A percentile compares a stretch with the other conserved stretches of the same genome.
Conservation (phyloP, 2,797 vertebrate genomes). For the Enteromius fasciolatus region DNA sequence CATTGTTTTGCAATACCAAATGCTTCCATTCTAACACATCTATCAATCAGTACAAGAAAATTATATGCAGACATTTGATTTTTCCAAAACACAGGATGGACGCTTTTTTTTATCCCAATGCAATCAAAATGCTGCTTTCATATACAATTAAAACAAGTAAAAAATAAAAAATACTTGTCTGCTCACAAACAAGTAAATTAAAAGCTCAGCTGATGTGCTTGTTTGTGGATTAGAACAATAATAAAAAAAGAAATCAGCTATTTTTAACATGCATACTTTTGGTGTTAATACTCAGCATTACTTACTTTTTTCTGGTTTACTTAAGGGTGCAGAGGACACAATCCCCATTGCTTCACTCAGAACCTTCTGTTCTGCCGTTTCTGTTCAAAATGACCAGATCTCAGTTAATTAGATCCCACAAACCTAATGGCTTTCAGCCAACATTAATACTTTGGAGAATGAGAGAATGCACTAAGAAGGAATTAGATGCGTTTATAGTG, state of each 20-base stretch:
- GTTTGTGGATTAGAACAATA: neutral
- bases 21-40: slow-evolving; percentile 14
- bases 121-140: slow-evolving; percentile 29
- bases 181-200: slow-evolving; percentile 4
- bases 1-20: slow-evolving; percentile 35
- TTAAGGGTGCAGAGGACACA: slow-evolving; percentile 76
- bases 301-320: slow-evolving; percentile 82
- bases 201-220: slow-evolving; percentile 1
- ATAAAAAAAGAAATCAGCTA: neutral
- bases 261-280: neutral
- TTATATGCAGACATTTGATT: neutral
- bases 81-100: neutral
- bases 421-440: neutral
- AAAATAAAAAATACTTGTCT: neutral
- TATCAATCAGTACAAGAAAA: neutral
- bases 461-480: neutral
- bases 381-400: slow-evolving; percentile 62
- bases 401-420: neutral
- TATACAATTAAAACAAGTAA: slow-evolving; percentile 30
- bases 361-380: slow-evolving; percentile 65
- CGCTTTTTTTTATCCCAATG: neutral
- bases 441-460: neutral
- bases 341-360: slow-evolving; percentile 64
- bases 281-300: slow-evolving; percentile 26
- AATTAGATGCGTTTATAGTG: neutral